Evolutionary conservation across 2,113 vertebrate genomes (phyloP), one percentile per base, ranked within the genome.

Genomic region (Elanoides forficatus): DNA sequence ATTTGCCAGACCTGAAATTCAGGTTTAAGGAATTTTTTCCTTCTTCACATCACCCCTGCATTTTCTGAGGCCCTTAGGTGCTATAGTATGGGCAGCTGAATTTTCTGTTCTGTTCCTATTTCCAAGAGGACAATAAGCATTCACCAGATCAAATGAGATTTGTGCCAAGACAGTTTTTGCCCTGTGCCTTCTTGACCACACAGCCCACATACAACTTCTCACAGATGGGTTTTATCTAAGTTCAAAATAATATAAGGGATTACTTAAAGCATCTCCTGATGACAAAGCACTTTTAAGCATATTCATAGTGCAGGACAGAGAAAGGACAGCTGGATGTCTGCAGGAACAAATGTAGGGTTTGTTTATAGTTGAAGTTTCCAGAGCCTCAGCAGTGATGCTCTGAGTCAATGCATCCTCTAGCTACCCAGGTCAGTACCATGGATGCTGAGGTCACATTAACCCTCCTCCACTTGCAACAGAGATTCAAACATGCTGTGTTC

Each of bases 291-390:
- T 92, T 94, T 47, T 25, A 80, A 80, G 50, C 50, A 73, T 70
- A 93, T 85, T 85, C 86, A 72, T 47, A 81, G 70, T 27, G 26
- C 42, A 63, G 53, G 71, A 82, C 66, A 85, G 89, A 96, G 66
- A 85, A 96, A 90, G 84, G 86, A 86, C 91, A 95, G 91, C 96
- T 94, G 91, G 86, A 85, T 55, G 1, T 76, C 89, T 90, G 86
- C 81, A 94, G 63, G 70, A 94, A 73, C 59, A 89, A 91, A 91
- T 50, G 21, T 40, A 36, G 66, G 11, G n/a, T 40, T 86, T 88
- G 81, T 95, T 97, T 96, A 95, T 38, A 82, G 74, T 0, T 59
- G 58, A 74, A 68, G 48, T 90, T 90, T 87, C 88, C 83, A 97
- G 84, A 93, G 70, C 84, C 81, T 66, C 84, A 67, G 83, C 79